These are phyloP conservation scores for Chionis minor DNA, from an alignment of 2,113 vertebrate species.

Conservation along the genomic window DNA sequence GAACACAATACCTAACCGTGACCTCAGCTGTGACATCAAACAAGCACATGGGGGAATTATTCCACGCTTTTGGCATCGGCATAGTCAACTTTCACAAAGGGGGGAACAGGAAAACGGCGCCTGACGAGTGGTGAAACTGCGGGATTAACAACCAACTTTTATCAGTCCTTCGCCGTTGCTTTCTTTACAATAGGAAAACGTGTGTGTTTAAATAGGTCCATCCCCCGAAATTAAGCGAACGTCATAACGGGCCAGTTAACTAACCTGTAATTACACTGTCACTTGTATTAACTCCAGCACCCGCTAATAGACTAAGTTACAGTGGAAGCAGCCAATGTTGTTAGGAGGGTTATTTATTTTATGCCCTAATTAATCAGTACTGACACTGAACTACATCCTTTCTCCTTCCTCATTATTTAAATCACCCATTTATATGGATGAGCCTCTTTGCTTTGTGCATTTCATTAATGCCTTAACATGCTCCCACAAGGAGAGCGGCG, in stretches of 20 bases:
- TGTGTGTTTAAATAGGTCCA: neutral
- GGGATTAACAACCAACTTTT: neutral
- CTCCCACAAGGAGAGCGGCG: constrained; percentile 77
- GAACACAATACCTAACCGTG: constrained; percentile 58
- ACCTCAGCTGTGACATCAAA: constrained; percentile 76
- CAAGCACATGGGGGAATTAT: constrained; percentile 59
- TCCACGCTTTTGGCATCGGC: neutral
- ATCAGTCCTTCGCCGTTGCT: neutral
- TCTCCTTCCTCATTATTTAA: constrained; percentile 92
- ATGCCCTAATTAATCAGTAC: constrained; percentile 93
- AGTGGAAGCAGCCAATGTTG: constrained; percentile 73
- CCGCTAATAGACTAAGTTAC: constrained; percentile 76
- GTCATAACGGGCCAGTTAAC: constrained; percentile 61
- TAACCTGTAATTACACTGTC: constrained; percentile 81
- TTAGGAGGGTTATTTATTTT: constrained; percentile 84
- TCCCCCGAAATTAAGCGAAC: constrained; percentile 41
- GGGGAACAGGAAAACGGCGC: neutral
- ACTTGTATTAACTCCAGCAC: constrained; percentile 78
- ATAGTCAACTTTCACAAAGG: neutral
- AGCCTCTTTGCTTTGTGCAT: constrained; percentile 81
- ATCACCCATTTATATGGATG: constrained; percentile 91
- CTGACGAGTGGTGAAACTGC: neutral
- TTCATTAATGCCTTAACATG: constrained; percentile 90
- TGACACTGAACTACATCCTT: constrained; percentile 92
- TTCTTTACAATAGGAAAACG: neutral